A percentile compares a stretch with the other conserved stretches of the same genome.
phyloP scores from a whole-genome alignment of 2,113 vertebrate species.

The Pao palembangensis region DNA sequence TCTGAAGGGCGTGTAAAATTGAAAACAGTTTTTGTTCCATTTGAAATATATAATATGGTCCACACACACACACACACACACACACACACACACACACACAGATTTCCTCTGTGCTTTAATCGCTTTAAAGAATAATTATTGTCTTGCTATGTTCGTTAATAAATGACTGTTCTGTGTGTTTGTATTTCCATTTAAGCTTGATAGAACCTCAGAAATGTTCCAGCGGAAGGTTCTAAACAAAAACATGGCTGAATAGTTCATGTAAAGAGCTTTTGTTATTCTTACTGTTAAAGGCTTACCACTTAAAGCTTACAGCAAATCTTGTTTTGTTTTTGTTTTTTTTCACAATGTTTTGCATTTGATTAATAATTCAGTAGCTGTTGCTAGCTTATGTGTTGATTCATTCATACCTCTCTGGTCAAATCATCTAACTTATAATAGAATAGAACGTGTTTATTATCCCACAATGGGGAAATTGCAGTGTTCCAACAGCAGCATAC shows the following conservation, averaged over 20 bases:
- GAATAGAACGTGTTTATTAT: too few species aligned
- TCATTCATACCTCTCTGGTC: too few species aligned
- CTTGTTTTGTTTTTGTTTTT: too few species aligned
- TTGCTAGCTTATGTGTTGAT: too few species aligned
- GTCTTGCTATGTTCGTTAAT: conserved; percentile 51
- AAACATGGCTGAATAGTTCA: conserved; percentile 21
- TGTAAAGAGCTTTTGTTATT: background rate
- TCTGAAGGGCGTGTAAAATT: conserved; percentile 81
- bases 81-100: background rate
- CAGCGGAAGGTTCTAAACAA: conserved; percentile 8
- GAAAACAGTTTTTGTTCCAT: conserved; percentile 93
- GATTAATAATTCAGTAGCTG: background rate
- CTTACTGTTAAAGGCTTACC: background rate
- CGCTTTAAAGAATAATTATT: conserved; percentile 58
- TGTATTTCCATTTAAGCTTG: background rate
- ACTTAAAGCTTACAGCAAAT: background rate
- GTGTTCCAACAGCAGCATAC: too few species aligned
- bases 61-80: background rate
- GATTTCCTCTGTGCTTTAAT: conserved; percentile 65
- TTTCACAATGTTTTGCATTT: background rate
- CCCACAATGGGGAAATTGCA: too few species aligned
- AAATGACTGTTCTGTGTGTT: conserved; percentile 33
- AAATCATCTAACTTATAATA: too few species aligned
- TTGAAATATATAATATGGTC: conserved; percentile 80
- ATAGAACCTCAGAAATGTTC: too few species aligned